Evolutionary conservation across 2,113 vertebrate species (phyloP).

Genomic region (Struthio camelus): DNA sequence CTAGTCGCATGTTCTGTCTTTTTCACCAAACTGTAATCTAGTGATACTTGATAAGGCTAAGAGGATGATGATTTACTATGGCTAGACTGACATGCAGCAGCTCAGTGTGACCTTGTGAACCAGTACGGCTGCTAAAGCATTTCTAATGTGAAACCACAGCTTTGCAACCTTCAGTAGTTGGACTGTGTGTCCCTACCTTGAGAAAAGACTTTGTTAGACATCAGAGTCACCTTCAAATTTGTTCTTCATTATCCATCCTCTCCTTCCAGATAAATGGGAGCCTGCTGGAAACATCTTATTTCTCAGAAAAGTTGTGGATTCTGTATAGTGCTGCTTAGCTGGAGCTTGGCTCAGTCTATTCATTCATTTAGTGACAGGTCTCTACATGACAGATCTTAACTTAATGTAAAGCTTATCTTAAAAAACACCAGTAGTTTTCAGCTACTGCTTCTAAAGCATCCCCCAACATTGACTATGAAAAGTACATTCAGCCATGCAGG

Average conservation of each 20-base stretch:
- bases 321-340: neutral
- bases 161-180: neutral
- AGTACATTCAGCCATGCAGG: neutral
- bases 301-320: neutral
- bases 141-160: neutral
- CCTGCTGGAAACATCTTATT: neutral
- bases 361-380: neutral
- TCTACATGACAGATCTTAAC: neutral
- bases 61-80: neutral
- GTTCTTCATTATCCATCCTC: neutral
- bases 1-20: neutral
- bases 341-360: neutral
- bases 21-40: neutral
- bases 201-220: neutral
- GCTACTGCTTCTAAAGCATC: neutral
- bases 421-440: neutral
- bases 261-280: neutral
- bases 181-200: neutral
- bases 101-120: neutral
- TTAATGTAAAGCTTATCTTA: neutral
- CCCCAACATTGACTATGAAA: neutral
- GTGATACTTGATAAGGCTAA: neutral
- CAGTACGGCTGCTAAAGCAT: neutral
- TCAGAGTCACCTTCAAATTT: neutral
- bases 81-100: neutral